phyloP scores from a whole-genome alignment of 2,113 vertebrate genomes.

The Corythornis vintsioides region DNA sequence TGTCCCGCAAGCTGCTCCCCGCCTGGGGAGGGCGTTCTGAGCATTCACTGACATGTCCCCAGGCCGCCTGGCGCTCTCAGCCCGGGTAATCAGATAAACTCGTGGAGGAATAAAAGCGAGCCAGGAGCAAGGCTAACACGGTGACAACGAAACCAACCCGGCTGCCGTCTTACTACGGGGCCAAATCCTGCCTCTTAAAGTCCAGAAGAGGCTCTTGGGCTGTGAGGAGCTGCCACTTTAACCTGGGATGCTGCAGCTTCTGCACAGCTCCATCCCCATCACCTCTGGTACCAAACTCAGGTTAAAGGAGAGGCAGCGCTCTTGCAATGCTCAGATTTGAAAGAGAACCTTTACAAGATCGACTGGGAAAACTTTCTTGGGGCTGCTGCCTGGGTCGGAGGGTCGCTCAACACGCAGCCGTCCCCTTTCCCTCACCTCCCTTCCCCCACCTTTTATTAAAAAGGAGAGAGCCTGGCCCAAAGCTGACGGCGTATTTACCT shows the following conservation, averaged over 20 bases:
- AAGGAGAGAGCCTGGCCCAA: constrained; percentile 70
- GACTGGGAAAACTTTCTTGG: not conserved
- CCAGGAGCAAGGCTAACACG: constrained; percentile 2
- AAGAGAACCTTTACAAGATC: not conserved
- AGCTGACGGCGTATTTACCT: constrained; percentile 81
- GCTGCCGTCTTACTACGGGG: not conserved
- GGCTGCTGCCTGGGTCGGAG: not conserved
- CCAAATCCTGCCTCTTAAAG: not conserved
- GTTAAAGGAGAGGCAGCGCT: not conserved
- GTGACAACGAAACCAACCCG: not conserved
- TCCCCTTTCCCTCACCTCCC: not conserved
- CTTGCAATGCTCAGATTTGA: not conserved
- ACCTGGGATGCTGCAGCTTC: not conserved
- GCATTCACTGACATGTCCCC: not conserved
- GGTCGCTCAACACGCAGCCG: not conserved
- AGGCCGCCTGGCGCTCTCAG: constrained; percentile 16
- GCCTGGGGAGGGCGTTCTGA: not conserved
- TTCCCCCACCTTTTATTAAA: constrained; percentile 69
- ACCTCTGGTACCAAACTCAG: not conserved
- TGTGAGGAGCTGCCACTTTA: not conserved
- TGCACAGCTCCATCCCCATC: not conserved
- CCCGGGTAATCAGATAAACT: constrained; percentile 39
- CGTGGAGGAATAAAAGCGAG: constrained; percentile 37
- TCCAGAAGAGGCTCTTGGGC: not conserved
- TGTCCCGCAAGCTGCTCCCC: not conserved